A percentile compares a stretch with the other conserved stretches of the same genome.
phyloP scores from a whole-genome alignment of 1,140 invertebrate species.

The Zaprionus taronus region DNA sequence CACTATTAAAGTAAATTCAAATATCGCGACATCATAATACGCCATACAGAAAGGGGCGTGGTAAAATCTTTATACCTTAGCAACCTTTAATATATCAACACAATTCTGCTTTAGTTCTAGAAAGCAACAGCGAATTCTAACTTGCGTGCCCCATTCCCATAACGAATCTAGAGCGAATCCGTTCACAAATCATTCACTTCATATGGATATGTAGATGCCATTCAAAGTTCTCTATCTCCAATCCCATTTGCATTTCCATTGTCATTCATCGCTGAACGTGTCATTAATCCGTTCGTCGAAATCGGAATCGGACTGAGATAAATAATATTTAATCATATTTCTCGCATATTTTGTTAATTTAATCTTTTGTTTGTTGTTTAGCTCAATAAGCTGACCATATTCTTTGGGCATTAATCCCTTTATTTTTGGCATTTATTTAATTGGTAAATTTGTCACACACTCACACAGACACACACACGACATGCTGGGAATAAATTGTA shows the following conservation, averaged over 20 bases:
- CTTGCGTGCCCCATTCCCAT: background rate
- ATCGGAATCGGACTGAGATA: too few species aligned
- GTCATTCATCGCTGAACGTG: slow-evolving; percentile 1
- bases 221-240: background rate
- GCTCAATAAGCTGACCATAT: slow-evolving; percentile 61
- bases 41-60: too few species aligned
- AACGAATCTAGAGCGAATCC: background rate
- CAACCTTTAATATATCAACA: too few species aligned
- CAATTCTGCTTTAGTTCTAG: too few species aligned
- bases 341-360: slow-evolving; percentile 15
- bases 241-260: background rate
- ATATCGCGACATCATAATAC: too few species aligned
- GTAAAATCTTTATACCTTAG: too few species aligned
- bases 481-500: slow-evolving; percentile 62
- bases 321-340: slow-evolving; percentile 25
- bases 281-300: slow-evolving; percentile 20
- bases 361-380: slow-evolving; percentile 55
- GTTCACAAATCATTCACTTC: background rate
- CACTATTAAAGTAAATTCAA: too few species aligned
- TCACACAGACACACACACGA: slow-evolving; percentile 24
- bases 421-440: slow-evolving; percentile 76
- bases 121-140: too few species aligned
- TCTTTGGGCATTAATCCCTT: slow-evolving; percentile 61
- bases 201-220: background rate
- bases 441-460: slow-evolving; percentile 73